These are phyloP conservation scores for Protosalanx chinensis DNA, from an alignment of 2,797 vertebrate genomes.

Conservation along the genomic window DNA sequence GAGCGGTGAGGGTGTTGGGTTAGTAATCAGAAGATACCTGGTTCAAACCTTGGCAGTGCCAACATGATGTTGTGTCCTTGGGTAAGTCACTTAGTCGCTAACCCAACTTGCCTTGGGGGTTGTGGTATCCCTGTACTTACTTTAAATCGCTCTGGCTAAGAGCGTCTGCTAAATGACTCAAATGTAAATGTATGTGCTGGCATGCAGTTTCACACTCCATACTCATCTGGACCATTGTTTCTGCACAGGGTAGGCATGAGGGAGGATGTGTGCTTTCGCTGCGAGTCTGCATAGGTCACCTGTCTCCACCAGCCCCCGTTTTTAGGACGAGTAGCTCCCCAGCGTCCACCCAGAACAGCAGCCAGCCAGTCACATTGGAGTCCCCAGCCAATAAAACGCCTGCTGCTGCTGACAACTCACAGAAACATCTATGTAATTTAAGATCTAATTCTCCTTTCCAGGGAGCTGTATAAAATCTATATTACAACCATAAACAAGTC, in stretches of 20 bases:
- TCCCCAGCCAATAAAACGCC: constrained; percentile 57
- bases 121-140: too few species aligned
- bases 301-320: constrained; percentile 43
- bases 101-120: too few species aligned
- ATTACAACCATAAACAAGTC: constrained; percentile 76
- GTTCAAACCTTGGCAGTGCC: too few species aligned
- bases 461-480: constrained; percentile 75
- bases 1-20: too few species aligned
- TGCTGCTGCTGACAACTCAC: constrained; percentile 57
- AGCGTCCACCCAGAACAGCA: constrained; percentile 34
- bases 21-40: too few species aligned
- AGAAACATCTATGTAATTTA: constrained; percentile 74
- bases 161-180: too few species aligned
- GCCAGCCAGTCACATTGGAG: constrained; percentile 50
- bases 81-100: too few species aligned
- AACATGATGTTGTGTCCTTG: too few species aligned
- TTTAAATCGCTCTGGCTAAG: too few species aligned
- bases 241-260: constrained; percentile 39
- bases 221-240: constrained; percentile 59
- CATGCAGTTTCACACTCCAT: constrained; percentile 22
- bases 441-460: constrained; percentile 71
- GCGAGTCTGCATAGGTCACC: constrained; percentile 60
- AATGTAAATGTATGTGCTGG: constrained; percentile 3
- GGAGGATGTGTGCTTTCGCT: constrained; percentile 44
- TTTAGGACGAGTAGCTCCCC: constrained; percentile 51